Base-by-base conservation (phyloP, 2,113 vertebrate species). In the Pipra filicauda region DNA sequence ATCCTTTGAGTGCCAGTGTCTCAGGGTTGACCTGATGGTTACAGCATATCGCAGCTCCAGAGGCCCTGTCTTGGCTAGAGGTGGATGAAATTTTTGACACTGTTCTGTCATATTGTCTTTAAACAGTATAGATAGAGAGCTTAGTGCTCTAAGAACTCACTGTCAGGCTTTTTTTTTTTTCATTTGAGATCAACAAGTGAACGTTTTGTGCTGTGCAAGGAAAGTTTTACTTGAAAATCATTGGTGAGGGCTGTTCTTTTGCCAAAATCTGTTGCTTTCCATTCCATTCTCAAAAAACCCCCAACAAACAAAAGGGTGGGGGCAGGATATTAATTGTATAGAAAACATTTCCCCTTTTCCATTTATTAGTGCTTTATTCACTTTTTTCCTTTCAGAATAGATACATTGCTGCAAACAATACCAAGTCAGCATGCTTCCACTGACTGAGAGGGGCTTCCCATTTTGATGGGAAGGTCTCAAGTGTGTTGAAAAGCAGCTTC, bases 11-110 rank as follows among this genome's bases (percentile, higher is more conserved):
- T 23, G 58, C 12, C 39, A 30, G 0, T 22, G 8, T 43, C 49
- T 77, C 12, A 0, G 21, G n/a, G 19, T 5, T 28, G 6, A 43
- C 19, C 3, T 7, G 28, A 9, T 0, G 0, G 9, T 11, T 24
- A 26, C 30, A 48, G 19, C 5, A 11, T 12, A 1, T 35, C 1
- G 6, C 37, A 54, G 22, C 44, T 69, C 30, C 33, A 31, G 30
- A 22, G 15, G 27, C 44, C 46, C 21, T 33, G 33, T 33, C 74
- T 64, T 44, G 58, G 44, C 26, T 54, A 17, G 13, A 74, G 46
- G 8, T 35, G 33, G 35, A 24, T 2, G 3, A 67, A 61, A 52
- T 52, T n/a, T 67, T 65, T 43, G 9, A 8, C 26, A 8, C 2
- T 11, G 6, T 54, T 87, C 51, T 59, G 20, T 72, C 0, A 5